Evolutionary conservation across 2,888 invertebrate genomes (phyloP).

Genomic region (Hedya salicella): DNA sequence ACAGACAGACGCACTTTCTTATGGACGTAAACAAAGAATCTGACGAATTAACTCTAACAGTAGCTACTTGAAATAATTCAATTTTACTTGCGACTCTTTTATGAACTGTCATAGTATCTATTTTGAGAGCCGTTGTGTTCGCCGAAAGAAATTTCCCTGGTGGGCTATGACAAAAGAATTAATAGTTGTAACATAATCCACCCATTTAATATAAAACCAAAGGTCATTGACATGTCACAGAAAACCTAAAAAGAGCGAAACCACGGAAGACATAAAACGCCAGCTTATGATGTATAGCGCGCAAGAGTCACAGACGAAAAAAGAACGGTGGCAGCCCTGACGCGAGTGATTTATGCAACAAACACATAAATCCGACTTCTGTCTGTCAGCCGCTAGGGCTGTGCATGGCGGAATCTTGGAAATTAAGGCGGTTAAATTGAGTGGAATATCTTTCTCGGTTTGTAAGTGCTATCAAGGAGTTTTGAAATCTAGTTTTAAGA

Average conservation of each 20-base stretch:
- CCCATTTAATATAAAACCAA: not conserved
- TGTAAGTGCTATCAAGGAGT: slow-evolving; percentile 1
- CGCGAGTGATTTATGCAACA: slow-evolving; percentile 82
- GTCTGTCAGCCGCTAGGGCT: slow-evolving; percentile 68
- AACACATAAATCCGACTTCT: slow-evolving; percentile 85
- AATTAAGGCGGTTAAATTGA: slow-evolving; percentile 23
- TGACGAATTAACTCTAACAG: no score
- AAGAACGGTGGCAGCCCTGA: slow-evolving; percentile 67
- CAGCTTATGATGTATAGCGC: slow-evolving; percentile 70
- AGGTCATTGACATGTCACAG: slow-evolving; percentile 39
- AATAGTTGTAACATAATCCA: not conserved
- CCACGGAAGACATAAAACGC: slow-evolving; percentile 71
- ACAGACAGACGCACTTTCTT: no score
- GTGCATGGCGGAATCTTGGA: slow-evolving; percentile 30
- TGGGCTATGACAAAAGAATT: not conserved
- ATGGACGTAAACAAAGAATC: no score
- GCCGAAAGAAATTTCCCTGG: not conserved
- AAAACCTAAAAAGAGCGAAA: slow-evolving; percentile 51
- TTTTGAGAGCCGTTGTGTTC: no score
- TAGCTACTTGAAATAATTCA: no score
- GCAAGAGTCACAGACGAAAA: slow-evolving; percentile 68
- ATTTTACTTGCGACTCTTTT: no score
- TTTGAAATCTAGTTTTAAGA: not conserved
- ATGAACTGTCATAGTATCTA: no score
- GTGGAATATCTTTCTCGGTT: not conserved